Conservation (phyloP, 2,797 vertebrate genomes). For the Acrossocheilus fasciatus region DNA sequence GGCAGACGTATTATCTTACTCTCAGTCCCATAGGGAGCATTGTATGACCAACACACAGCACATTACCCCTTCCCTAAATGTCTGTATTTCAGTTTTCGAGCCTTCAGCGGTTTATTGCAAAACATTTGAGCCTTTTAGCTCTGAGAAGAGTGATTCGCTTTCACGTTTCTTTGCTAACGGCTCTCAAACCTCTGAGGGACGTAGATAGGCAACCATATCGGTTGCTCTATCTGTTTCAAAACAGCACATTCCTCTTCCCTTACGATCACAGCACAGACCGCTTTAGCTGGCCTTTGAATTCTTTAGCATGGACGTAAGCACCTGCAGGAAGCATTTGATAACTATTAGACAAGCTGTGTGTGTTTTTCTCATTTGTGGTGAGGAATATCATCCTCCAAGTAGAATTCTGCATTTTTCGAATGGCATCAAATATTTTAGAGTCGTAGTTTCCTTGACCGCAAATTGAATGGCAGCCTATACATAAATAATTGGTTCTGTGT, state of each 20-base stretch:
- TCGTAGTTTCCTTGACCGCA: not conserved
- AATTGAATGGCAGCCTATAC: not conserved
- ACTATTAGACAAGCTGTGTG: slow-evolving; percentile 44
- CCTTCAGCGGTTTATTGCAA: slow-evolving; percentile 11
- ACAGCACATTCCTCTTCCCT: slow-evolving; percentile 55
- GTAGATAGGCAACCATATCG: slow-evolving; percentile 31
- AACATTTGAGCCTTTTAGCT: slow-evolving; percentile 30
- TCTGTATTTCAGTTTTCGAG: slow-evolving; percentile 35
- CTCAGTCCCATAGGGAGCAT: slow-evolving; percentile 36
- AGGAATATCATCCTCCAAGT: not conserved
- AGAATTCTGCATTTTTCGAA: not conserved
- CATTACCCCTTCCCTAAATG: slow-evolving; percentile 12
- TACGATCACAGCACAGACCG: slow-evolving; percentile 30
- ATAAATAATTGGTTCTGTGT: not conserved
- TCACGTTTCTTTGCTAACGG: slow-evolving; percentile 20
- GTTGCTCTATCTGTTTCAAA: slow-evolving; percentile 48
- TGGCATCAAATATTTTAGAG: not conserved
- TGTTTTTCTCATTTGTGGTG: slow-evolving; percentile 36
- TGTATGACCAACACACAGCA: slow-evolving; percentile 30
- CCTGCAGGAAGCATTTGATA: slow-evolving; percentile 51
- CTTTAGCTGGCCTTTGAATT: slow-evolving; percentile 48
- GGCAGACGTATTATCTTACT: slow-evolving; percentile 31
- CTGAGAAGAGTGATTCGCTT: not conserved
- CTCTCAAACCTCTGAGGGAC: slow-evolving; percentile 19
- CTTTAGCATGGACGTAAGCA: slow-evolving; percentile 51